phyloP scores from a whole-genome alignment of 2,888 invertebrate genomes.

The Amiota mariae region DNA sequence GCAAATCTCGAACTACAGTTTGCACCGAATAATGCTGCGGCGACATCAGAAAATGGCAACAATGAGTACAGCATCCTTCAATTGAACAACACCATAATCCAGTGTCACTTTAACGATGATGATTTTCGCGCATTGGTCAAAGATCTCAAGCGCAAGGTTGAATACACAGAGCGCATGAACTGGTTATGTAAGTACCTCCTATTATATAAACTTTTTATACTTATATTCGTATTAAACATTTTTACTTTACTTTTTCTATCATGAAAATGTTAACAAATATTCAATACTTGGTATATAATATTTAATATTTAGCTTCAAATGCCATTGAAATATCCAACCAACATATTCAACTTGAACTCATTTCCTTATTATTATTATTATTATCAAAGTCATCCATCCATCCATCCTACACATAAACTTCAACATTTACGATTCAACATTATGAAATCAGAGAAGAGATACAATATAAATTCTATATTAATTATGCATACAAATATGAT shows the following conservation, averaged over 20 bases:
- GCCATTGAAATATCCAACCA: too few relatives aligned
- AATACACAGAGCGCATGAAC: slow-evolving; percentile 74
- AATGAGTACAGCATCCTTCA: slow-evolving; percentile 72
- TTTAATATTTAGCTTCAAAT: too few relatives aligned
- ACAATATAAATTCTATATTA: neutral
- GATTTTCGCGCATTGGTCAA: slow-evolving; percentile 72
- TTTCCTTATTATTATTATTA: too few relatives aligned
- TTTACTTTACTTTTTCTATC: too few relatives aligned
- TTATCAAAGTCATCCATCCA: too few relatives aligned
- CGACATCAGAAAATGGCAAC: slow-evolving; percentile 63
- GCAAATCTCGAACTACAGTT: neutral
- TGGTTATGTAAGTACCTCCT: slow-evolving; percentile 73
- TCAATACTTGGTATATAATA: too few relatives aligned
- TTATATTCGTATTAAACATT: too few relatives aligned
- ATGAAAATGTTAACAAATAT: too few relatives aligned
- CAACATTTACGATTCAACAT: too few relatives aligned
- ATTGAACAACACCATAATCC: slow-evolving; percentile 72
- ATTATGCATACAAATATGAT: slow-evolving; percentile 8
- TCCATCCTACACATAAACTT: too few relatives aligned
- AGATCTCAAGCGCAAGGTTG: slow-evolving; percentile 73
- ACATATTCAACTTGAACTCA: too few relatives aligned
- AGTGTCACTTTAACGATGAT: slow-evolving; percentile 73
- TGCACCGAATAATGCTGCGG: neutral
- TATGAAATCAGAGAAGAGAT: neutral
- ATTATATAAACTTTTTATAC: neutral